These are phyloP conservation scores for Drosophila watanabei DNA, from an alignment of 1,140 invertebrate species.

Conservation along the genomic window DNA sequence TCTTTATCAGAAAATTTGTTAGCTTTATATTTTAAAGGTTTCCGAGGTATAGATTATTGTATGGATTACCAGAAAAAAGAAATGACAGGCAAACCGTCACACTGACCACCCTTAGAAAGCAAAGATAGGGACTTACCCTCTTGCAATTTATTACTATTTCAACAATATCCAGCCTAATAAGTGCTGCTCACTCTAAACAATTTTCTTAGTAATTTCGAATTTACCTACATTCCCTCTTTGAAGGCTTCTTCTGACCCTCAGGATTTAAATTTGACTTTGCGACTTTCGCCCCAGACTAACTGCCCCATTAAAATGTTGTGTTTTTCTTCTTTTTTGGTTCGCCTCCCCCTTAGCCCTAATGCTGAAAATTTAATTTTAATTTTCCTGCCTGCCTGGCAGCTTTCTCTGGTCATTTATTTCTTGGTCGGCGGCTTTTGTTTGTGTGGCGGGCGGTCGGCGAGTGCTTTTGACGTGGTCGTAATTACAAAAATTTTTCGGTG, in stretches of 20 bases:
- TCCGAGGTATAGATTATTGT: background rate
- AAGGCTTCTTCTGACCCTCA: background rate
- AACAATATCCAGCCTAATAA: slow-evolving; percentile 2
- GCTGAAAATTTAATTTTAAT: slow-evolving; percentile 74
- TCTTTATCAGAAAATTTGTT: background rate
- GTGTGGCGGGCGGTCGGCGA: slow-evolving; percentile 33
- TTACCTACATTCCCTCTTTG: background rate
- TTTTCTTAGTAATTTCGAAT: slow-evolving; percentile 4
- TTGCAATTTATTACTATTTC: background rate
- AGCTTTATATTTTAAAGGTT: background rate
- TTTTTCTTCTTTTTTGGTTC: background rate
- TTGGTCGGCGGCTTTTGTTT: slow-evolving; percentile 63
- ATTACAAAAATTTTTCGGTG: slow-evolving; percentile 72
- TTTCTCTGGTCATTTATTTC: slow-evolving; percentile 76
- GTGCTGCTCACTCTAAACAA: slow-evolving; percentile 8
- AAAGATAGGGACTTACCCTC: background rate
- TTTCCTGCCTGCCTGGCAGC: slow-evolving; percentile 37
- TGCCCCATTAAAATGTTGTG: slow-evolving; percentile 18
- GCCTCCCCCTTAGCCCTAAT: slow-evolving; percentile 25
- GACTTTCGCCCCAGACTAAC: slow-evolving; percentile 1
- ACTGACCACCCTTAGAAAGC: background rate
- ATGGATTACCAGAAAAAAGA: too few relatives aligned
- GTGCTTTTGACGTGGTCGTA: slow-evolving; percentile 76
- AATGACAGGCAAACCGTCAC: background rate
- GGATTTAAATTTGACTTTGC: slow-evolving; percentile 4